Evolutionary conservation across 2,888 invertebrate genomes (phyloP).

Genomic region (Linnaemya vulpina): DNA sequence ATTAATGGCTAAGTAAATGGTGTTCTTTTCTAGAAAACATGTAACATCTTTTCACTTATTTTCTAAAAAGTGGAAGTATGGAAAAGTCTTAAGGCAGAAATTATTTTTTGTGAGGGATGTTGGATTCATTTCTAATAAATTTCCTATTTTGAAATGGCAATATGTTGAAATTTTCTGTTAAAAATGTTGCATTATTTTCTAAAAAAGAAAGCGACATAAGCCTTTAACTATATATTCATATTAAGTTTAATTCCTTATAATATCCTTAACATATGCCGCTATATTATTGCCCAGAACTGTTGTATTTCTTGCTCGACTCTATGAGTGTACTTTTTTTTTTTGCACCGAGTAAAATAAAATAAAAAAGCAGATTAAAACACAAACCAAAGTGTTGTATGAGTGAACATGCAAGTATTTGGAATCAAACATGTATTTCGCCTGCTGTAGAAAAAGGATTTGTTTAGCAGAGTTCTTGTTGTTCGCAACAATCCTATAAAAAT

Average conservation of each 20-base stretch:
- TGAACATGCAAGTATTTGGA: conserved; percentile 48
- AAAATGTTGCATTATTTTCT: no score
- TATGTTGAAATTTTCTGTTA: no score
- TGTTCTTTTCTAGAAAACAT: no score
- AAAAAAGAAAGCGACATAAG: no score
- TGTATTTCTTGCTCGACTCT: neutral
- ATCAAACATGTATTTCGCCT: conserved; percentile 62
- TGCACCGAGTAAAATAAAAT: neutral
- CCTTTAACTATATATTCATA: neutral
- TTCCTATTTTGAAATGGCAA: no score
- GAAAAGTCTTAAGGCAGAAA: no score
- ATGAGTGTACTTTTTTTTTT: neutral
- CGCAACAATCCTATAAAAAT: conserved; percentile 46
- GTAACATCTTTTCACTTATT: no score
- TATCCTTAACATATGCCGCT: neutral
- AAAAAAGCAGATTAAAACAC: conserved; percentile 13
- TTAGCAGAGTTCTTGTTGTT: conserved; percentile 46
- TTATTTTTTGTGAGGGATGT: no score
- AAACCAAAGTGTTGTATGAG: conserved; percentile 53
- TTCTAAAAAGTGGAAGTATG: no score
- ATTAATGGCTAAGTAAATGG: no score
- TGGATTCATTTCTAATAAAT: no score
- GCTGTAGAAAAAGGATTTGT: conserved; percentile 56
- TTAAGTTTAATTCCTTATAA: neutral
- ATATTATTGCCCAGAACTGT: neutral